Conservation (phyloP, 2,113 vertebrate species). For the Gobio gobio region DNA sequence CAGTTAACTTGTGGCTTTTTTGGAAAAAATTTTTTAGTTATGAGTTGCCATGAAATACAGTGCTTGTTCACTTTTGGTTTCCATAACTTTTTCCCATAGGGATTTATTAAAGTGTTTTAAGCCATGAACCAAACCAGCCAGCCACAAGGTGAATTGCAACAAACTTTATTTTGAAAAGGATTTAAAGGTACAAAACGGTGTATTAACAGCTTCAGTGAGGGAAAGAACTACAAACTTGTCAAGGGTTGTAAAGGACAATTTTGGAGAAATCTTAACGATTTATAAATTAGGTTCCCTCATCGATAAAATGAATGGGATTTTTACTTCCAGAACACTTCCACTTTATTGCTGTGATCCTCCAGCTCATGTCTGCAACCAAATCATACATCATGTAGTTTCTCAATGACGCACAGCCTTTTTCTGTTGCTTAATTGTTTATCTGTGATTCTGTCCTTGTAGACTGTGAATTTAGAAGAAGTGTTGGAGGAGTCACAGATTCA, state of each 20-base stretch:
- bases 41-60: not conserved
- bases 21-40: too few species aligned
- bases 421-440: not conserved
- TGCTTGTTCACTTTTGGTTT: not conserved
- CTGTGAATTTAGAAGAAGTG: conserved; percentile 73
- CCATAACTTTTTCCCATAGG: not conserved
- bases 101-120: not conserved
- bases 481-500: conserved; percentile 60
- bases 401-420: too few species aligned
- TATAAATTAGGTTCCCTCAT: not conserved
- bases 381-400: not conserved
- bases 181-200: too few species aligned
- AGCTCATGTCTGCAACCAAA: not conserved
- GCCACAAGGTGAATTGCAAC: too few species aligned
- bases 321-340: not conserved
- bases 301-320: not conserved
- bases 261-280: too few species aligned
- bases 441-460: conserved; percentile 58
- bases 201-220: too few species aligned
- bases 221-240: too few species aligned
- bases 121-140: too few species aligned
- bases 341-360: not conserved
- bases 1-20: not conserved
- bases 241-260: too few species aligned
- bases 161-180: too few species aligned